Conservation (phyloP, 2,888 invertebrate genomes). For the Lasiommata megera region DNA sequence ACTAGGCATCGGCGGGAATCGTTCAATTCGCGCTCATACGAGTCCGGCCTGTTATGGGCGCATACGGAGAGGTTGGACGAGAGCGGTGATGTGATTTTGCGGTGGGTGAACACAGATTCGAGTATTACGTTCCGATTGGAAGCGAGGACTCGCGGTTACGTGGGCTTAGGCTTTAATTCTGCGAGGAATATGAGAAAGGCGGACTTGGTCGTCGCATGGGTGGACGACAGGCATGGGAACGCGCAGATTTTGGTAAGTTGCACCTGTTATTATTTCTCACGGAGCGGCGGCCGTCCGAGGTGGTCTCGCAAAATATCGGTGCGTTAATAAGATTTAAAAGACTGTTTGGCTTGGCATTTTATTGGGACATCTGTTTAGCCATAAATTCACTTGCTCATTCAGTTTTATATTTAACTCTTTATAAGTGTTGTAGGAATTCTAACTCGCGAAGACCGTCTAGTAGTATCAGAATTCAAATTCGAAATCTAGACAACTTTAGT, state of each 20-base stretch:
- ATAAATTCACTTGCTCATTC: too few species aligned
- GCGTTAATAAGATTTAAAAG: neutral
- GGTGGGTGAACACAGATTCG: constrained; percentile 89
- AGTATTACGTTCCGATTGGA: constrained; percentile 92
- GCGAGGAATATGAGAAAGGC: constrained; percentile 90
- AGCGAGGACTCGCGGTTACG: constrained; percentile 91
- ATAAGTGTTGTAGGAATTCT: too few species aligned
- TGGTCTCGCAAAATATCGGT: constrained; percentile 1
- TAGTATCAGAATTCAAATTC: too few species aligned
- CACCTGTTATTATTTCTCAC: constrained; percentile 40
- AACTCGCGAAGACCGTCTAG: too few species aligned
- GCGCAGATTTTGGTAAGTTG: constrained; percentile 90
- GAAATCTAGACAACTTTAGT: too few species aligned
- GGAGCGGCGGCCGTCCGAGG: constrained; percentile 28
- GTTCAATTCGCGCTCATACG: constrained; percentile 70
- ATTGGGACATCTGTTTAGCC: neutral
- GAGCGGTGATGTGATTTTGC: constrained; percentile 78
- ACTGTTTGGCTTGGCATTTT: neutral
- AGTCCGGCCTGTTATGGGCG: constrained; percentile 78
- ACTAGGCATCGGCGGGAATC: constrained; percentile 60
- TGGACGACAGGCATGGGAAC: constrained; percentile 84
- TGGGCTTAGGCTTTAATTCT: constrained; percentile 92
- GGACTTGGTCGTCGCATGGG: constrained; percentile 95
- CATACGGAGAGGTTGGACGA: constrained; percentile 80
- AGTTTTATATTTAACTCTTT: too few species aligned